Evolutionary conservation across 2,797 vertebrate species (phyloP), one percentile per base, ranked within the genome.

Genomic region (Gastrophryne carolinensis): DNA sequence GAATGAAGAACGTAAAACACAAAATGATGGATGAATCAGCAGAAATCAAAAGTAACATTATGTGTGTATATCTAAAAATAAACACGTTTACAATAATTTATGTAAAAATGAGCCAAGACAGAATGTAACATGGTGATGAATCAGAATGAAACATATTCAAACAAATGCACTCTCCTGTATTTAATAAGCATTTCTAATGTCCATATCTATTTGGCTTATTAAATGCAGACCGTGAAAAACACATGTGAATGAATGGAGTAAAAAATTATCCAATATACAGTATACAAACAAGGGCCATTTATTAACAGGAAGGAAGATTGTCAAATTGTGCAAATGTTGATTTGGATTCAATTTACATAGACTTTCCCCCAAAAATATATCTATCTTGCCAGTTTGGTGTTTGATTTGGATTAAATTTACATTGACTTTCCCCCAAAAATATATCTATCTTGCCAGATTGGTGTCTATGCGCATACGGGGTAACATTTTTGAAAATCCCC

Each of bases 91-190:
- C 23, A 37, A 30, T 30, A 39, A 64, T 19, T n/a, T 24, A 52
- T 3, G 27, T 9, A 50, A 41, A 53, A 50, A 35, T 17, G 23
- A 35, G 7, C 26, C n/a, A 9, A 3, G 39, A 17, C 2, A 72
- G 72, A 81, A 81, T 12, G 80, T 85, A 88, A 87, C 12, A 80
- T 89, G 90, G 91, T 89, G 87, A 84, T 85, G 91, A 89, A 92
- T 86, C 83, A 88, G 94, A 95, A 86, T 80, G 95, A 96, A 95
- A 91, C 83, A 84, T 68, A 74, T 85, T 10, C 79, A 85, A 81
- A 75, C 12, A 82, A 61, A 54, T n/a, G 54, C 32, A 53, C 4
- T 24, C 26, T 47, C 30, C 1, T 57, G 29, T n/a, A 64, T 24
- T 30, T 23, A 56, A 34, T 6, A 63, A 54, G 24, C 32, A 39